Evolutionary conservation across 2,113 vertebrate genomes (phyloP).

Genomic region (Mesembrinibis cayennensis): DNA sequence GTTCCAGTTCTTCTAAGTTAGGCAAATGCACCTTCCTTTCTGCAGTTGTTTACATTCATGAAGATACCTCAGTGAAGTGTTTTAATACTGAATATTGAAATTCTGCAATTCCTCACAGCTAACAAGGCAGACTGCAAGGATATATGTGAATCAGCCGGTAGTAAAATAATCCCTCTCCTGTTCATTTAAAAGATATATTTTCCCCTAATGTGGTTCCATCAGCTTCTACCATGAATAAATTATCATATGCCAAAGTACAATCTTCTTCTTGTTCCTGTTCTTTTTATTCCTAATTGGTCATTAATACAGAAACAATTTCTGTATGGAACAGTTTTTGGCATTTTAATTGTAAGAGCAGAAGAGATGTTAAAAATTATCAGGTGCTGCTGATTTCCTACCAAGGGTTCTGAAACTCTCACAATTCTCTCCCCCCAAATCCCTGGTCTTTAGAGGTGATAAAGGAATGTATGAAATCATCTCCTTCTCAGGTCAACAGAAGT

Average conservation of each 20-base stretch:
- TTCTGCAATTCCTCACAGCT: background rate
- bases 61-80: background rate
- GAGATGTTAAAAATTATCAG: background rate
- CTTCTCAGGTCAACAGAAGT: background rate
- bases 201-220: background rate
- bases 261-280: background rate
- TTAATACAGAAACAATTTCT: background rate
- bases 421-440: background rate
- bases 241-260: background rate
- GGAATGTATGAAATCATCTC: background rate
- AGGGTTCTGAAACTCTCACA: background rate
- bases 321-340: background rate
- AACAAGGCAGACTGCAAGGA: background rate
- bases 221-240: constrained; percentile 21
- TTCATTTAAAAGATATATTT: constrained; percentile 21
- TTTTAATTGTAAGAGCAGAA: background rate
- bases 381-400: background rate
- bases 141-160: background rate
- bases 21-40: background rate
- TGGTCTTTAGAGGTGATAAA: background rate
- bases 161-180: background rate
- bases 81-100: constrained; percentile 2
- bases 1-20: background rate
- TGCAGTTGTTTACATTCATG: background rate
- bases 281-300: constrained; percentile 5